These are phyloP conservation scores for Procambarus virginalis DNA, from an alignment of 1,140 invertebrate genomes.

Conservation along the genomic window DNA sequence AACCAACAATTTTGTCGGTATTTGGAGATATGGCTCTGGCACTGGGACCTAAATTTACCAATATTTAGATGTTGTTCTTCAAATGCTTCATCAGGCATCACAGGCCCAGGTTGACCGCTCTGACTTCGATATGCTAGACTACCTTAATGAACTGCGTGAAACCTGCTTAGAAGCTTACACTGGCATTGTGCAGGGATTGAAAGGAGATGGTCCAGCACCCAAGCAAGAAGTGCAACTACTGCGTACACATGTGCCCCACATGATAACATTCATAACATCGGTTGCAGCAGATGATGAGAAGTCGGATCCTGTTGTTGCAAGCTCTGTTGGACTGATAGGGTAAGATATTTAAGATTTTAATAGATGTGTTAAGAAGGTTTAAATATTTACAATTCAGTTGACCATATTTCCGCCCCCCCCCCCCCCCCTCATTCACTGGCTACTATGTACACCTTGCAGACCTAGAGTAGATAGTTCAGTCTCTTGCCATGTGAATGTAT, in stretches of 20 bases:
- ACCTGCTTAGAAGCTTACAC: constrained; percentile 97
- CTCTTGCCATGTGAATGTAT: too few species aligned
- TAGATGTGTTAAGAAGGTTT: too few species aligned
- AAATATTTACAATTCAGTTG: too few species aligned
- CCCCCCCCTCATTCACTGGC: too few species aligned
- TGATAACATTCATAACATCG: constrained; percentile 90
- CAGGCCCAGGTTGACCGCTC: constrained; percentile 91
- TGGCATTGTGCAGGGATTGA: constrained; percentile 96
- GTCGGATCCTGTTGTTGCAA: constrained; percentile 89
- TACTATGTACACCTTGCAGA: too few species aligned
- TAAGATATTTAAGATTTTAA: constrained; percentile 72
- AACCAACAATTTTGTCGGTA: constrained; percentile 95
- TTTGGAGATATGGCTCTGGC: constrained; percentile 97
- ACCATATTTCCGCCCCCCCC: too few species aligned
- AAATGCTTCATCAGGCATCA: constrained; percentile 93
- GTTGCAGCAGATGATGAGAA: constrained; percentile 89
- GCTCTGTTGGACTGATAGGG: constrained; percentile 90
- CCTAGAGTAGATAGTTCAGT: too few species aligned
- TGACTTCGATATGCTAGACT: constrained; percentile 96
- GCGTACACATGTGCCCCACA: constrained; percentile 89
- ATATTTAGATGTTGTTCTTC: constrained; percentile 92
- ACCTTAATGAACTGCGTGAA: constrained; percentile 95
- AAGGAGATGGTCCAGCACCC: constrained; percentile 80
- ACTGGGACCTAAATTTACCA: constrained; percentile 93
- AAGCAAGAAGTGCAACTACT: constrained; percentile 85